Conservation (phyloP, 2,113 vertebrate genomes). For the Cyanistes caeruleus region DNA sequence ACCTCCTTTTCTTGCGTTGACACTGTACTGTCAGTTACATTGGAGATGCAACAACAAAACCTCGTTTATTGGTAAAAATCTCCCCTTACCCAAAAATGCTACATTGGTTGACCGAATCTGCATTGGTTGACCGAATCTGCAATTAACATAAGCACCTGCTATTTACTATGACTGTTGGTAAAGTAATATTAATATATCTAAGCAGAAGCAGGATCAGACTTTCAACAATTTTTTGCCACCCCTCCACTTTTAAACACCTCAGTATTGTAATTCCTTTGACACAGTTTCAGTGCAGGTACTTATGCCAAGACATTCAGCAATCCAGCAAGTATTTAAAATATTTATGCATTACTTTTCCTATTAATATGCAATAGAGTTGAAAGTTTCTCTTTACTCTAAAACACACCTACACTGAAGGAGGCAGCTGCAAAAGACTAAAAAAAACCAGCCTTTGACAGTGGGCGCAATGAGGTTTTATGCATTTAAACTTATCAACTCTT, state of each 20-base stretch:
- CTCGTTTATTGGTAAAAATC: not conserved
- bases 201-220: not conserved
- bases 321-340: not conserved
- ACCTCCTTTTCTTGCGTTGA: not conserved
- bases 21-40: not conserved
- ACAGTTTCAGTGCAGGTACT: not conserved
- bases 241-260: not conserved
- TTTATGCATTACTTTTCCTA: not conserved
- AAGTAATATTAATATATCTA: not conserved
- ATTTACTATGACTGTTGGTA: not conserved
- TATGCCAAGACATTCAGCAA: not conserved
- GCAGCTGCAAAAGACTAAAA: not conserved
- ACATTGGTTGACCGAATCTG: accelerated
- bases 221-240: not conserved
- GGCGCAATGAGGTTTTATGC: not conserved
- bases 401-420: not conserved
- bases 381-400: not conserved
- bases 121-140: accelerated
- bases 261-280: not conserved
- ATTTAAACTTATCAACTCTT: not conserved
- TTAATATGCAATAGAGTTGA: not conserved
- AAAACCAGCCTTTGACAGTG: not conserved
- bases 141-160: not conserved
- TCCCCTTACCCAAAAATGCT: not conserved
- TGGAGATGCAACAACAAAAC: not conserved